These are phyloP conservation scores for Acrossocheilus wenchowensis DNA, from an alignment of 2,797 vertebrate species.

Conservation along the genomic window DNA sequence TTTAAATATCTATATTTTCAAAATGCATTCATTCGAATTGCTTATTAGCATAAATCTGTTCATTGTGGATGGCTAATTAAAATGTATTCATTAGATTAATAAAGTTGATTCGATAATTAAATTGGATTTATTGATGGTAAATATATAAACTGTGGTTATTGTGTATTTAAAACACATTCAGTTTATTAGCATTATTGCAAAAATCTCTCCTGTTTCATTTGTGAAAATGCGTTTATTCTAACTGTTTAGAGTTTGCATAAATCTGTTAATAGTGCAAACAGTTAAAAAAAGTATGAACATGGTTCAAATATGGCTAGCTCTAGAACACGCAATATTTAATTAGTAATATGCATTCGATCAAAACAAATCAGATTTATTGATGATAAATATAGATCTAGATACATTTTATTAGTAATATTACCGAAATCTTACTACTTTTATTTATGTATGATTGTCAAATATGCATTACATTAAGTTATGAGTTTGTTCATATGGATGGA, in stretches of 20 bases:
- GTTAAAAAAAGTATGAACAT: not conserved
- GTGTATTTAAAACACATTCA: not conserved
- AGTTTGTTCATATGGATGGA: not conserved
- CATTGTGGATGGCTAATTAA: not conserved
- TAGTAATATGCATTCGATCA: no score
- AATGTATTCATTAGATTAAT: not conserved
- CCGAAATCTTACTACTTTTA: not conserved
- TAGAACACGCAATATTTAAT: not conserved
- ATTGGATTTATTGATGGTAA: not conserved
- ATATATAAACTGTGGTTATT: not conserved
- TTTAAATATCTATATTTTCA: not conserved
- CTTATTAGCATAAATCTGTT: not conserved
- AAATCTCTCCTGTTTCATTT: no score
- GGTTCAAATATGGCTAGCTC: not conserved
- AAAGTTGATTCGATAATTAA: not conserved
- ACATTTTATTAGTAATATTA: not conserved
- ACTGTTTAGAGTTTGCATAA: no score
- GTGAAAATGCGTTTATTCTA: no score
- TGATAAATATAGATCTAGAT: not conserved
- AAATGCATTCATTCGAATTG: not conserved
- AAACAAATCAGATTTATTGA: not conserved
- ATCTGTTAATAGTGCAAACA: not conserved
- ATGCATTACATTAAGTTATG: conserved; percentile 1
- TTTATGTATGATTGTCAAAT: not conserved
- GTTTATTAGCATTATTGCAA: not conserved